Evolutionary conservation across 2,113 vertebrate species (phyloP), one percentile per base, ranked within the genome.

Genomic region (Chroicocephalus ridibundus): DNA sequence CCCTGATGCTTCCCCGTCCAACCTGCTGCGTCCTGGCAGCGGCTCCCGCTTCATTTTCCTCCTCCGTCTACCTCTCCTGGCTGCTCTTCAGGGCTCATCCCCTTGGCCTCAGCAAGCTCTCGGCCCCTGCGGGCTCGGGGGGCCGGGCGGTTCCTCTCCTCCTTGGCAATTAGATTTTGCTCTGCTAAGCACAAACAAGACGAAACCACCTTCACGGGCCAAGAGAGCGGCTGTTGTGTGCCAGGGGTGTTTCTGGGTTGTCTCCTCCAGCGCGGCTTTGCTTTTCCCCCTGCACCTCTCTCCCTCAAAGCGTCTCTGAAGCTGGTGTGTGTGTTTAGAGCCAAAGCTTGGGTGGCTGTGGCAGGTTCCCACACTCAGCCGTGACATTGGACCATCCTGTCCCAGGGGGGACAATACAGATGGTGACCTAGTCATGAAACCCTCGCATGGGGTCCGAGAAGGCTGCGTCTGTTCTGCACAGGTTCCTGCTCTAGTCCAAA

Each of bases 401-500:
- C 11, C 25, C 42, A 42, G 68, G 54, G 66, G 19, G n/a, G 40
- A 32, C 42, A 32, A 21, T 9, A 13, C 1, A 2, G 22, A 21
- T 10, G 60, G 31, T 36, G 91, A 46, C 27, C 1, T 9, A 5
- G 29, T 8, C 8, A 2, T 1, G 36, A 44, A 5, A n/a, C 22
- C 77, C 21, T 36, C 5, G 38, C 2, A 0, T 6, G 49, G 21
- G 31, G 26, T 22, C n/a, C 4, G 5, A 21, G 79, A 6, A 40
- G 47, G 49, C 49, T 94, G 69, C 0, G 1, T 1, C 55, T 40
- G 3, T 0, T 9, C 34, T 38, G 14, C 9, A 6, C 24, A 4
- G 21, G 47, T 74, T 36, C 38, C 32, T 20, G 34, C 47, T 52
- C 72, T 34, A 20, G 1, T 26, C 60, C 26, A 5, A 46, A 47